phyloP scores from a whole-genome alignment of 2,113 vertebrate genomes.

The Petroica traversi region DNA sequence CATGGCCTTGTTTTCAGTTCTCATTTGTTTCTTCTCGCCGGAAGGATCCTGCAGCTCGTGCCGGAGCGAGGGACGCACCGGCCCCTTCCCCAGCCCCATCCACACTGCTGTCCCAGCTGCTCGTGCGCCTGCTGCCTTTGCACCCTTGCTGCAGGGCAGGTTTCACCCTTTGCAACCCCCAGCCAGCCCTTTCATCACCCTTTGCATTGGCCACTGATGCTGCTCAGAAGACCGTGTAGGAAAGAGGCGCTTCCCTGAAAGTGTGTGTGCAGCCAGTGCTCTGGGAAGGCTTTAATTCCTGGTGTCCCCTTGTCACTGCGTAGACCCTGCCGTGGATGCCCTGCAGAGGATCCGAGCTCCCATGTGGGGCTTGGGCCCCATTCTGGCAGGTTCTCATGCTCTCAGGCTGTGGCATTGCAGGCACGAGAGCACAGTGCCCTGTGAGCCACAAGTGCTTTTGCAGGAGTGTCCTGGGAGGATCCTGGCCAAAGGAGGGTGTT shows the following conservation, averaged over 20 bases:
- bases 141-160: not conserved
- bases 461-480: not conserved
- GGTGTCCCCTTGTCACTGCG: not conserved
- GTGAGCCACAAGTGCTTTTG: not conserved
- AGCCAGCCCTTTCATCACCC: not conserved
- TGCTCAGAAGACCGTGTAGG: not conserved
- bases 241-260: fast-evolving
- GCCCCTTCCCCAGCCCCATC: not conserved
- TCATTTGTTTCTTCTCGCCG: not conserved
- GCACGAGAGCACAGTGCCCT: not conserved
- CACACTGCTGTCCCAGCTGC: not conserved
- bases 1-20: not conserved
- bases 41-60: not conserved
- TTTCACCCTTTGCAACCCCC: not conserved
- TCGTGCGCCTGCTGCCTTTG: fast-evolving
- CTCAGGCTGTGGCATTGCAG: fast-evolving
- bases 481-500: not conserved
- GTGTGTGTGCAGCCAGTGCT: fast-evolving
- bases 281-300: not conserved
- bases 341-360: not conserved
- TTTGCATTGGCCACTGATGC: not conserved
- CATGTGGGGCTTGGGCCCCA: fast-evolving
- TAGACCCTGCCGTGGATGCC: fast-evolving
- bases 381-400: not conserved
- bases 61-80: fast-evolving